These are phyloP conservation scores for Acipenser transmontanus DNA, from an alignment of 2,797 vertebrate species.

Conservation along the genomic window DNA sequence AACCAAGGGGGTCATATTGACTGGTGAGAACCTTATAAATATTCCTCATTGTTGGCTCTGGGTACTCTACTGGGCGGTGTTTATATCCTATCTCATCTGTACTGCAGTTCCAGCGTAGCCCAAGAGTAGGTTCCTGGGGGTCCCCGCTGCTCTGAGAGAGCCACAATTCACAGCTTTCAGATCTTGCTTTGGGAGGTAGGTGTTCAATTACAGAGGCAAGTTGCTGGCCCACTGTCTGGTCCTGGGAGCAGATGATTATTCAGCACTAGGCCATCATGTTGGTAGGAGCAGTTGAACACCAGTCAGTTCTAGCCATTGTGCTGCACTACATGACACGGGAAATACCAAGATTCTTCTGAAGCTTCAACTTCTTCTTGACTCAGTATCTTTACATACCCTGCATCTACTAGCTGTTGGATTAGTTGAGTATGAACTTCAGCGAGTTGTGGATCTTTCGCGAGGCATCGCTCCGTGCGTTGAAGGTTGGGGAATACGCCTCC, in stretches of 20 bases:
- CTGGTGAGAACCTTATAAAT: constrained; percentile 12
- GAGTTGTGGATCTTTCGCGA: not conserved
- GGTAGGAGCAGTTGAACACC: not conserved
- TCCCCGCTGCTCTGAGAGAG: not conserved
- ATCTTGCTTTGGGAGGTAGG: not conserved
- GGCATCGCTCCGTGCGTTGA: not conserved
- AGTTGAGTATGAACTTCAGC: not conserved
- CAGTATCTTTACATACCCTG: not conserved
- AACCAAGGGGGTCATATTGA: constrained; percentile 21
- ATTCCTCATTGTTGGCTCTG: constrained; percentile 6
- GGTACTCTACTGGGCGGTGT: not conserved
- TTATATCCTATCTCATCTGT: constrained; percentile 2
- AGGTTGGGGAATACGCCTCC: not conserved
- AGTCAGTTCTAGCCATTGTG: too few relatives aligned
- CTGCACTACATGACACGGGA: too few relatives aligned
- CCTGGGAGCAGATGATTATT: not conserved
- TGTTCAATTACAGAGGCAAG: not conserved
- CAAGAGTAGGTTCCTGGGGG: not conserved
- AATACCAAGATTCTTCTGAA: too few relatives aligned
- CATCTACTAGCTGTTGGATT: not conserved
- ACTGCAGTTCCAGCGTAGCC: constrained; percentile 3
- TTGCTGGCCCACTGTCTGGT: not conserved
- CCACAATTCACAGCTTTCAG: not conserved
- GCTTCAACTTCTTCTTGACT: not conserved
- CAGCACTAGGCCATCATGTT: not conserved